Evolutionary conservation across 2,113 vertebrate species (phyloP), one percentile per base, ranked within the genome.

Genomic region (Ptychochromis oligacanthus): DNA sequence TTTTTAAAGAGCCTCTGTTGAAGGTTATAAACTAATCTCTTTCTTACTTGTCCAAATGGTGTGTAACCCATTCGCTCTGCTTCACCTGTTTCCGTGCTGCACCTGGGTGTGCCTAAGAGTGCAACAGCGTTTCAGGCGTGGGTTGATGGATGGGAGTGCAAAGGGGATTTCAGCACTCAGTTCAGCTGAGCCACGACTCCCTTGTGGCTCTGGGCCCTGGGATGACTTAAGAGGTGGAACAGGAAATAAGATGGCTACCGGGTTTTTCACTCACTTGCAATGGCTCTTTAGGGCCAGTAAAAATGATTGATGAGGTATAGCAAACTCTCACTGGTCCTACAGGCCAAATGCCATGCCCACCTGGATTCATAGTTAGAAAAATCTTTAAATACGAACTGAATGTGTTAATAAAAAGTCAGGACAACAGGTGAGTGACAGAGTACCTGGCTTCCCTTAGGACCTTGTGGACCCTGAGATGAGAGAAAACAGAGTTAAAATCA

Each of bases 361-460:
- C 82, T 85, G 72, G 61, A 78, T 65, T 77, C 62, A 24, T 38
- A 75, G 17, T 60, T 28, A 58, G 17, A 76, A 18, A 56, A 58
- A 46, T 79, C 22, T 67, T n/a, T 17, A 7, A 52, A 34, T n/a
- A 56, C 0, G 18, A 78, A 49, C 15, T 15, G 7, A 57, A 55
- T 38, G 43, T 79, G 70, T 17, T 36, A 60, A 75, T 36, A 62
- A 75, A 56, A 77, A 76, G 72, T 67, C 14, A 87, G 60, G 34
- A 61, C 4, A 74, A 64, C 36, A 85, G 52, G 83, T 77, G 36
- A 78, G 67, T 72, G 46, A 20, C 2, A 7, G 22, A 59, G 20
- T 95, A 96, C 96, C 95, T 95, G 95, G 84, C 93, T 96, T 85
- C 96, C 96, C 86, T 96, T 96, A 49, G 40, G 86, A 78, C 96